A percentile compares a stretch with the other conserved stretches of the same genome.
phyloP scores from a whole-genome alignment of 2,888 invertebrate species.

The Agonum fuliginosum region DNA sequence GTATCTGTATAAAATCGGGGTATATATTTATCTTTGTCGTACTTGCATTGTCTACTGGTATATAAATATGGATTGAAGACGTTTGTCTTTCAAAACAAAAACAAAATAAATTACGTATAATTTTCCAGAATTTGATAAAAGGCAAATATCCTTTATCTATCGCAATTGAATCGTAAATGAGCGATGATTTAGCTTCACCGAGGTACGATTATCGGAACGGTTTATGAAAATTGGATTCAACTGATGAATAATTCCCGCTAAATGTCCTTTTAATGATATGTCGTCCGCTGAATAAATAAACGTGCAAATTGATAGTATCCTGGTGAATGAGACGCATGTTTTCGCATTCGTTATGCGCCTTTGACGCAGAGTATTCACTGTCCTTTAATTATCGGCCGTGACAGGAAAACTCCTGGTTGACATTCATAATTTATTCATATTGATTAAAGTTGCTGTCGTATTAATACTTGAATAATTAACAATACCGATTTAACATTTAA shows the following conservation, averaged over 20 bases:
- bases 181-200: neutral
- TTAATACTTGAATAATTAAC: neutral
- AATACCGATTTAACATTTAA: neutral
- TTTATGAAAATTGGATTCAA: conserved; percentile 9
- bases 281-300: conserved; percentile 10
- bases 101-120: too few species aligned
- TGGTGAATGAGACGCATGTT: neutral
- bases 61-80: too few species aligned
- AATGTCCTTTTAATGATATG: conserved; percentile 35
- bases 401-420: neutral
- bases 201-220: neutral
- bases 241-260: conserved; percentile 1
- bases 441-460: neutral
- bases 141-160: too few species aligned
- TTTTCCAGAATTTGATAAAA: too few species aligned
- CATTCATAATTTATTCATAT: conserved; percentile 28
- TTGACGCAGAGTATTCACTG: neutral
- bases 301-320: conserved; percentile 20
- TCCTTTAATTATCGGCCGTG: neutral
- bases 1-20: too few species aligned
- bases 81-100: too few species aligned
- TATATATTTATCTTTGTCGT: too few species aligned
- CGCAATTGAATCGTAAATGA: conserved; percentile 3
- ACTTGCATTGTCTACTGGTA: too few species aligned
- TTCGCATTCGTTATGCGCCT: conserved; percentile 3